Conservation (phyloP, 2,888 invertebrate genomes). For the Platypus cylindrus region DNA sequence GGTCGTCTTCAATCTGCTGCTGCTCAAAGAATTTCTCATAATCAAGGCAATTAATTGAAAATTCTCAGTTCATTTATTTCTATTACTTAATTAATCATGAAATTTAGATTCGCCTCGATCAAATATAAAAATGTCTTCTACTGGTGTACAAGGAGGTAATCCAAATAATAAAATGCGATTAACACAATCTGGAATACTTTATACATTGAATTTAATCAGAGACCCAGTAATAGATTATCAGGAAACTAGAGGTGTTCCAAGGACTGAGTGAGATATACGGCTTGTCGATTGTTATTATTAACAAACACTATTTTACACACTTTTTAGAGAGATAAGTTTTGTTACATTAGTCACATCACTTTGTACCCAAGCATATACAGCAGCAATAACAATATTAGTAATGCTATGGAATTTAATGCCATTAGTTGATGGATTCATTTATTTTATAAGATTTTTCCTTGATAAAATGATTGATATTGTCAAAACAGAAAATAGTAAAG, state of each 20-base stretch:
- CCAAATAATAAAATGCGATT: constrained; percentile 10
- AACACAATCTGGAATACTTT: constrained; percentile 16
- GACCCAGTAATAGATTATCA: constrained; percentile 31
- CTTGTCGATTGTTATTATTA: constrained; percentile 1
- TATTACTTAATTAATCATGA: too few species aligned
- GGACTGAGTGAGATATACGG: constrained; percentile 26
- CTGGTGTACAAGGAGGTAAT: too few species aligned
- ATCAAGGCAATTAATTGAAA: too few species aligned
- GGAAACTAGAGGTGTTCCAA: constrained; percentile 26
- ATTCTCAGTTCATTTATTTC: too few species aligned
- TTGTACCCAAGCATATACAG: constrained; percentile 27
- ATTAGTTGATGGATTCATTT: constrained; percentile 26
- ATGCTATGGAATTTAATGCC: constrained; percentile 28
- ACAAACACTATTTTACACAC: constrained; percentile 3
- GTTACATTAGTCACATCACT: constrained; percentile 26
- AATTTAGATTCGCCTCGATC: too few species aligned
- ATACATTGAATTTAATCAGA: constrained; percentile 21
- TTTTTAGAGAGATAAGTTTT: constrained; percentile 29
- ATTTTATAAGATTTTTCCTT: constrained; percentile 27
- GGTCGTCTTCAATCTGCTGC: too few species aligned
- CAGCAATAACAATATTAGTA: constrained; percentile 26
- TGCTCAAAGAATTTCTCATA: too few species aligned
- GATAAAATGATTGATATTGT: constrained; percentile 32
- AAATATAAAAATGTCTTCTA: too few species aligned
- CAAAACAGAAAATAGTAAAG: constrained; percentile 22